These are phyloP conservation scores for Lochmaea crataegi DNA, from an alignment of 2,888 invertebrate species.

Conservation along the genomic window DNA sequence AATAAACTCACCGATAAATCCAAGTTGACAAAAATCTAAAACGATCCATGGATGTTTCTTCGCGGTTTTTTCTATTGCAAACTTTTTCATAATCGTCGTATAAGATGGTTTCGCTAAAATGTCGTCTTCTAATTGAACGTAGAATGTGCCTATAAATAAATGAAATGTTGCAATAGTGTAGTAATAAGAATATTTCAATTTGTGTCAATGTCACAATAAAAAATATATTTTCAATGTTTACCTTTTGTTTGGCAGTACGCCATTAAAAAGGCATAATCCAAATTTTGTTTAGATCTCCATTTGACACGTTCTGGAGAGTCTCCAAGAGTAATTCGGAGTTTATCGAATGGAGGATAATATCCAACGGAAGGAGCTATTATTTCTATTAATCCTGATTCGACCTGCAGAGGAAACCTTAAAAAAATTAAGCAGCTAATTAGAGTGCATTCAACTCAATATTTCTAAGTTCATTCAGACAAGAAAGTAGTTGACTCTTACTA, in stretches of 20 bases:
- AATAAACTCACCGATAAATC: constrained; percentile 84
- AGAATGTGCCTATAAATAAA: constrained; percentile 76
- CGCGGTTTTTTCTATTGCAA: constrained; percentile 81
- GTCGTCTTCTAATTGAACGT: constrained; percentile 94
- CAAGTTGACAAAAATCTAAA: constrained; percentile 92
- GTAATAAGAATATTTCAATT: background rate
- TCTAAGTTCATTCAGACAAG: background rate
- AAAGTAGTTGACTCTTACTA: too few species aligned
- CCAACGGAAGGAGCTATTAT: constrained; percentile 85
- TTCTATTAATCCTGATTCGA: constrained; percentile 86
- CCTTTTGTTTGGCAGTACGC: constrained; percentile 90
- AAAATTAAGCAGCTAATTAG: constrained; percentile 13
- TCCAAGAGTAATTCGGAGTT: constrained; percentile 82
- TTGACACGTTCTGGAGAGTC: constrained; percentile 86
- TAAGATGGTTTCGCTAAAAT: constrained; percentile 88
- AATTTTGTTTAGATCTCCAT: constrained; percentile 96
- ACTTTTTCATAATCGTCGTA: constrained; percentile 85
- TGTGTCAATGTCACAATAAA: background rate
- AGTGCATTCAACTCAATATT: background rate
- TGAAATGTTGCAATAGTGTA: background rate
- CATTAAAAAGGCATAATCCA: constrained; percentile 95
- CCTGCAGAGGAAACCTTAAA: constrained; percentile 78
- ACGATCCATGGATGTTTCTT: constrained; percentile 88
- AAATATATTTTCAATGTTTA: constrained; percentile 59
- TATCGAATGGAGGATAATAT: constrained; percentile 89